Conservation (phyloP, 2,797 vertebrate species). For the Galago senegalensis region DNA sequence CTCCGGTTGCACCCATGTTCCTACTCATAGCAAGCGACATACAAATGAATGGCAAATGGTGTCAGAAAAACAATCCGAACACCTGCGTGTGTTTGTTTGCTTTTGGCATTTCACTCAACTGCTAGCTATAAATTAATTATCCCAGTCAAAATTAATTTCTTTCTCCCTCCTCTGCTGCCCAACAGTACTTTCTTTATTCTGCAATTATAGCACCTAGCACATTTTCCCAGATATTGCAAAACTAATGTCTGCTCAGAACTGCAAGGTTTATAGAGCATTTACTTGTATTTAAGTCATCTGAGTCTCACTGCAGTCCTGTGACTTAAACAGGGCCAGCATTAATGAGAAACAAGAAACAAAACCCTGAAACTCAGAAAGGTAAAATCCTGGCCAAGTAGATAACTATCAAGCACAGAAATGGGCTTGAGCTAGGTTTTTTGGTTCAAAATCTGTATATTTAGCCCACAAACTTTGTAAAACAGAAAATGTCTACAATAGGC, state of each 20-base stretch:
- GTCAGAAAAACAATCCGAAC: constrained; percentile 78
- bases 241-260: not conserved
- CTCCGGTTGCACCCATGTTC: constrained; percentile 60
- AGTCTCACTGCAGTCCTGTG: not conserved
- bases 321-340: not conserved
- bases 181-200: constrained; percentile 54
- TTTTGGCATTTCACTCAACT: constrained; percentile 80
- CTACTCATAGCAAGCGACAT: constrained; percentile 57
- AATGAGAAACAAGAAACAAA: not conserved
- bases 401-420: not conserved
- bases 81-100: constrained; percentile 83
- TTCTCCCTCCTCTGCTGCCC: constrained; percentile 51
- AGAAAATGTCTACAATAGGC: not conserved
- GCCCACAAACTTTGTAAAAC: not conserved
- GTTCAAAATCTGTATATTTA: not conserved
- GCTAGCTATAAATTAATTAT: constrained; percentile 82
- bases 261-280: not conserved
- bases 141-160: constrained; percentile 76
- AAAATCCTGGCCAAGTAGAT: not conserved
- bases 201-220: not conserved
- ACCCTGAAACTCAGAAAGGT: not conserved
- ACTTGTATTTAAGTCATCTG: not conserved
- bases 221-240: constrained; percentile 6
- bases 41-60: constrained; percentile 73
- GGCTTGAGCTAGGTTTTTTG: not conserved